phyloP scores from a whole-genome alignment of 2,113 vertebrate species.

The Azemiops feae region DNA sequence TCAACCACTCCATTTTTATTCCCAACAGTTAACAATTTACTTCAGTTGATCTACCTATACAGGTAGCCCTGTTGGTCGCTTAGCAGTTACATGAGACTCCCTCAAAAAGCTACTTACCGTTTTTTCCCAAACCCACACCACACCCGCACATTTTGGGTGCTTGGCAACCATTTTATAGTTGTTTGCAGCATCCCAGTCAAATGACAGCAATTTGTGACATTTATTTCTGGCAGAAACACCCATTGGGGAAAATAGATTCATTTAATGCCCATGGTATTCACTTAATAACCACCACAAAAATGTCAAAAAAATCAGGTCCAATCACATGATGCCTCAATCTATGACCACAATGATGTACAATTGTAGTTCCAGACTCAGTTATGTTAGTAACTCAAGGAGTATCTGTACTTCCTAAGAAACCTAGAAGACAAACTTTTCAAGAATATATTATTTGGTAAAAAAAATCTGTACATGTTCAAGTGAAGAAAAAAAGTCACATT shows the following conservation, averaged over 20 bases:
- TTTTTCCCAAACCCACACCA: neutral
- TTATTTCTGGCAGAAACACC: neutral
- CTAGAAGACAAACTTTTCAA: neutral
- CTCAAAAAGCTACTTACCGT: neutral
- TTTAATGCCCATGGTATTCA: neutral
- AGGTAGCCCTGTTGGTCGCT: neutral
- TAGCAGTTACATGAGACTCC: neutral
- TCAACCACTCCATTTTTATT: neutral
- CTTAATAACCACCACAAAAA: neutral
- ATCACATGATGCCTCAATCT: neutral
- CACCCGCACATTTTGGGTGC: neutral
- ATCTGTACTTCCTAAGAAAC: neutral
- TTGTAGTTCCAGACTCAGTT: neutral
- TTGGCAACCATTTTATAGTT: neutral
- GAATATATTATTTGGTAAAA: neutral
- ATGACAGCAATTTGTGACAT: neutral
- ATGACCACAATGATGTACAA: neutral
- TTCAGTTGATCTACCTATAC: neutral
- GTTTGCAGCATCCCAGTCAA: neutral
- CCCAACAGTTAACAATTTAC: neutral
- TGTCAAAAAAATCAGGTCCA: neutral
- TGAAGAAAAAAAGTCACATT: slow-evolving; percentile 26
- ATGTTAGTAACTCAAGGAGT: neutral
- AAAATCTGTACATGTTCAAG: neutral
- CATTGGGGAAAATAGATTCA: neutral